Evolutionary conservation across 2,888 invertebrate species (phyloP), one percentile per base, ranked within the genome.

Genomic region (Gasteruption jaculator): DNA sequence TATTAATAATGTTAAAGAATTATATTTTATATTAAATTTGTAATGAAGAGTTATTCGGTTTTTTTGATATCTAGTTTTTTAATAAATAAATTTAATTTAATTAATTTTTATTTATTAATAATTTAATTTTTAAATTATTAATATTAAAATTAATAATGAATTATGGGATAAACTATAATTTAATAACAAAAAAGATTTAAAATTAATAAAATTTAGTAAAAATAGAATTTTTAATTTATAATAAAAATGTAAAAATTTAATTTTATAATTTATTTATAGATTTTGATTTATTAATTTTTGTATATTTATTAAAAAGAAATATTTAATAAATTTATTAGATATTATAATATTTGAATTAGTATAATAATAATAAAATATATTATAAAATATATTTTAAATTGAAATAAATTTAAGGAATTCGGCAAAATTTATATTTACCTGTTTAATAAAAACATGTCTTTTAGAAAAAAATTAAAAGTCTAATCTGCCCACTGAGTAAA

Each of bases 391-490:
- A 57, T 58, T 65, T 63, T 61, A 56, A 76, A 74, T 74, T 34
- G 49, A 14, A 38, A 41, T 66, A 68, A 69, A 68, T 60, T 53
- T 72, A 77, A 81, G 74, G 74, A 82, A 82, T 73, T 81, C 74
- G 77, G 77, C 80, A 81, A 81, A 76, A 61, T 52, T 71, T 32
- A 39, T 43, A 70, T 78, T 77, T 77, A 78, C 76, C 77, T 84
- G 82, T 84, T 84, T 83, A 85, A 73, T 80, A 83, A 83, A 84
- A 83, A 83, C 82, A 82, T 83, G 77, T 77, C 78, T 77, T 82
- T 77, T 77, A 74, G 78, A 54, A 53, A 51, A 71, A 72, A 72
- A 77, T 82, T 73, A 76, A 77, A 82, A 73, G 77, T 83, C 74
- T 73, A 71, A 74, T 79, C 83, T 85, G 84, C 83, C 79, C 83